phyloP scores from a whole-genome alignment of 2,113 vertebrate genomes.

The Chrysochloris asiatica region DNA sequence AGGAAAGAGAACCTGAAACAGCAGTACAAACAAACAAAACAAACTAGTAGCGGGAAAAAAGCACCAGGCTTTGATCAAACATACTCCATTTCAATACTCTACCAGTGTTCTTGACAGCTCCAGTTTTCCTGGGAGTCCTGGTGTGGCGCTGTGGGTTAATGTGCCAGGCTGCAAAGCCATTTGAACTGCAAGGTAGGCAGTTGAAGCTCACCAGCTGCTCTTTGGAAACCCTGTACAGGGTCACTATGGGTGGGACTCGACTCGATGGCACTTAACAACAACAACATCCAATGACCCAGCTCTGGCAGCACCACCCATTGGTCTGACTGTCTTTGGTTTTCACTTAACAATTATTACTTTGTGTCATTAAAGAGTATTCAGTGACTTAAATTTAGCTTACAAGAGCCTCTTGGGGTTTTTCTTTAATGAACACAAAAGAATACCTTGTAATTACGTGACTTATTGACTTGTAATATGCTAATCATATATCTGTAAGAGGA shows the following conservation, averaged over 20 bases:
- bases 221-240: too few species aligned
- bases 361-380: background rate
- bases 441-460: background rate
- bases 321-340: constrained; percentile 20
- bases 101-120: background rate
- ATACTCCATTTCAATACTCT: background rate
- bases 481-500: background rate
- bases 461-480: background rate
- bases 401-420: background rate
- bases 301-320: background rate
- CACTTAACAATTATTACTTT: background rate
- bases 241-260: too few species aligned
- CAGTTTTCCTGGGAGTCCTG: background rate
- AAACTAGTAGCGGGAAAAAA: constrained; percentile 1
- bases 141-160: too few species aligned
- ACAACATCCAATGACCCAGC: background rate
- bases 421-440: constrained; percentile 4
- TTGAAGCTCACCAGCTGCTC: too few species aligned
- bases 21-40: constrained; percentile 62
- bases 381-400: constrained; percentile 8
- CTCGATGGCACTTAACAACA: too few species aligned
- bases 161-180: too few species aligned
- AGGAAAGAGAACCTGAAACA: constrained; percentile 65
- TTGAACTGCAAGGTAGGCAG: too few species aligned
- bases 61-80: background rate